Percentiles rank a stretch among this genome's conserved stretches.
Evolutionary conservation across 2,113 vertebrate species (phyloP).

Genomic region (Plectropomus leopardus): DNA sequence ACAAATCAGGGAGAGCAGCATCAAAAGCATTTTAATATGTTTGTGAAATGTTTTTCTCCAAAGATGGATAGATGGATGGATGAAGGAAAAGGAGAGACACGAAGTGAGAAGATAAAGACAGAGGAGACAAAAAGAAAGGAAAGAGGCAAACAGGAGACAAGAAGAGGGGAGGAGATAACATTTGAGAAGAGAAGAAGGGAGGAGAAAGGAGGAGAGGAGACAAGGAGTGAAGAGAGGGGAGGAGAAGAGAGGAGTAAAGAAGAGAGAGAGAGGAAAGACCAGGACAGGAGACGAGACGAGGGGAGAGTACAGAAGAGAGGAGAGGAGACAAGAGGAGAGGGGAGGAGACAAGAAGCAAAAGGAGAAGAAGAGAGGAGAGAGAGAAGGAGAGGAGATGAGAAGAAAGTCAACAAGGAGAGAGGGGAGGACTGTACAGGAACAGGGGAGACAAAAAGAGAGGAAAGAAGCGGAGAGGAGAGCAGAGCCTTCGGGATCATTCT

Average conservation of each 20-base stretch:
- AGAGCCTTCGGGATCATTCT: conserved; percentile 22
- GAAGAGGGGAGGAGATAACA: conserved; percentile 2
- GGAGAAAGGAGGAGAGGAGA: conserved; percentile 1
- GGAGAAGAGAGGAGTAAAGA: conserved; percentile 7
- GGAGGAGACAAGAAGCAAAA: background rate
- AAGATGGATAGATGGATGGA: background rate
- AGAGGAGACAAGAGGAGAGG: background rate
- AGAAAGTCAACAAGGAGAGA: background rate
- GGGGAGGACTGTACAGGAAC: no score
- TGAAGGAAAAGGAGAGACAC: background rate
- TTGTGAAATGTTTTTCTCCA: no score
- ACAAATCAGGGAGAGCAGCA: background rate
- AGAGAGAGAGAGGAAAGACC: no score
- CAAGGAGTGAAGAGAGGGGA: background rate
- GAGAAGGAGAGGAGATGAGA: background rate
- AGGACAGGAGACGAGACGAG: background rate
- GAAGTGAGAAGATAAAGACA: no score
- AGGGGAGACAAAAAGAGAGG: background rate
- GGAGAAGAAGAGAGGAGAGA: background rate
- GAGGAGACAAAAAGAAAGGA: no score
- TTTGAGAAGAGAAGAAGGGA: background rate
- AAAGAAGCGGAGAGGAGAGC: background rate
- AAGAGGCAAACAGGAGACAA: no score
- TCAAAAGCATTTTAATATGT: background rate
- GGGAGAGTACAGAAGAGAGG: no score